Conservation (phyloP, 2,888 invertebrate genomes). For the Agrotis ipsilon region DNA sequence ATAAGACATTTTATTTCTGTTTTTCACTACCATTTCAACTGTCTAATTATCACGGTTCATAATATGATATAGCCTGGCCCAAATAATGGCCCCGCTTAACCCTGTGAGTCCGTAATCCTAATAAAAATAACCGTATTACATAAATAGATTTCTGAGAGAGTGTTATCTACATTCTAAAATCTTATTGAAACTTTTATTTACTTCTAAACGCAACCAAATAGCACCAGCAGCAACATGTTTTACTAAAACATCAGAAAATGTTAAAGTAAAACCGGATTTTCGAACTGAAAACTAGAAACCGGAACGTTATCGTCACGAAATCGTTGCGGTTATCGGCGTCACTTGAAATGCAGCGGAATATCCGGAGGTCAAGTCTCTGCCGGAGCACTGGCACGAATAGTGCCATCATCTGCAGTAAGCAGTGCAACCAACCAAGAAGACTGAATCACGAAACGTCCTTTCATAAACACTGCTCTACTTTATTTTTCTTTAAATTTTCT, state of each 20-base stretch:
- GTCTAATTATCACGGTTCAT: too few relatives aligned
- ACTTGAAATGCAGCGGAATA: constrained; percentile 49
- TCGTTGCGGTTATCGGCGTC: constrained; percentile 40
- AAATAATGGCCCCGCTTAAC: too few relatives aligned
- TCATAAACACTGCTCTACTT: constrained; percentile 37
- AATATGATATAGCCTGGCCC: too few relatives aligned
- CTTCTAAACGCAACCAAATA: too few relatives aligned
- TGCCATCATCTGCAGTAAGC: constrained; percentile 66
- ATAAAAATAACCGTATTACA: too few relatives aligned
- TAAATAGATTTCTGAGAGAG: too few relatives aligned
- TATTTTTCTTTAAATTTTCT: constrained; percentile 30
- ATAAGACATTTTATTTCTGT: constrained; percentile 34
- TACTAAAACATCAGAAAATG: constrained; percentile 13
- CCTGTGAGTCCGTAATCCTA: too few relatives aligned
- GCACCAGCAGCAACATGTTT: too few relatives aligned
- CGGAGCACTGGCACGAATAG: constrained; percentile 67
- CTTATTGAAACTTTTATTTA: too few relatives aligned
- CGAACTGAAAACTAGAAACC: constrained; percentile 27
- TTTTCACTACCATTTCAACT: not conserved
- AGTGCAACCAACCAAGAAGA: constrained; percentile 40
- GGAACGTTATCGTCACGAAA: constrained; percentile 40
- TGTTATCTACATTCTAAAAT: too few relatives aligned
- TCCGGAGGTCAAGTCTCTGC: constrained; percentile 51
- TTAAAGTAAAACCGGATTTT: constrained; percentile 2
- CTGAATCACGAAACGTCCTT: constrained; percentile 34